These are phyloP conservation scores for Augiades crinisus DNA, from an alignment of 2,888 invertebrate species.

Conservation along the genomic window DNA sequence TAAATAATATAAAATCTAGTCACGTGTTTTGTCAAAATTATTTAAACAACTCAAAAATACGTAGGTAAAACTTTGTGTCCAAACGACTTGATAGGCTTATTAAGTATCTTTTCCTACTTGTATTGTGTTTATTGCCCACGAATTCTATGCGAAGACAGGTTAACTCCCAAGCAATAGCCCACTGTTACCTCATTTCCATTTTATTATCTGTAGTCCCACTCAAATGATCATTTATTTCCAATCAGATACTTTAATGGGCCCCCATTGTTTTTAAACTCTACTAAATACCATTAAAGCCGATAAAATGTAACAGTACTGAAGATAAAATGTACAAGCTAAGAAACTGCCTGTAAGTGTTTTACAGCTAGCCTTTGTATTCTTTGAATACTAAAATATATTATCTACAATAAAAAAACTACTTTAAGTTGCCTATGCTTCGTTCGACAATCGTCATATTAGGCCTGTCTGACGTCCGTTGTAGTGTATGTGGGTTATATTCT, in stretches of 20 bases:
- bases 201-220: conserved; percentile 40
- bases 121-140: conserved; percentile 41
- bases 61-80: background rate
- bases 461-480: too few species aligned
- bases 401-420: too few species aligned
- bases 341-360: background rate
- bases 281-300: background rate
- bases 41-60: too few species aligned
- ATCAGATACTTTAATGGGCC: conserved; percentile 30
- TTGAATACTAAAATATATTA: too few species aligned
- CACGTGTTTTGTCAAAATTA: too few species aligned
- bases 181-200: conserved; percentile 50
- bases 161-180: conserved; percentile 48
- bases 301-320: conserved; percentile 5
- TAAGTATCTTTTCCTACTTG: conserved; percentile 30
- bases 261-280: conserved; percentile 13
- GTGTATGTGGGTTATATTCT: too few species aligned
- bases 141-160: conserved; percentile 48
- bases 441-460: too few species aligned
- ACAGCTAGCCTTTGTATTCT: background rate
- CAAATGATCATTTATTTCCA: conserved; percentile 39
- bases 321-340: background rate
- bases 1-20: too few species aligned
- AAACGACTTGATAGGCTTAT: conserved; percentile 5
- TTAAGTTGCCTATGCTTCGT: too few species aligned